Evolutionary conservation across 2,888 invertebrate genomes (phyloP), one percentile per base, ranked within the genome.

Genomic region (Abrostola tripartita): DNA sequence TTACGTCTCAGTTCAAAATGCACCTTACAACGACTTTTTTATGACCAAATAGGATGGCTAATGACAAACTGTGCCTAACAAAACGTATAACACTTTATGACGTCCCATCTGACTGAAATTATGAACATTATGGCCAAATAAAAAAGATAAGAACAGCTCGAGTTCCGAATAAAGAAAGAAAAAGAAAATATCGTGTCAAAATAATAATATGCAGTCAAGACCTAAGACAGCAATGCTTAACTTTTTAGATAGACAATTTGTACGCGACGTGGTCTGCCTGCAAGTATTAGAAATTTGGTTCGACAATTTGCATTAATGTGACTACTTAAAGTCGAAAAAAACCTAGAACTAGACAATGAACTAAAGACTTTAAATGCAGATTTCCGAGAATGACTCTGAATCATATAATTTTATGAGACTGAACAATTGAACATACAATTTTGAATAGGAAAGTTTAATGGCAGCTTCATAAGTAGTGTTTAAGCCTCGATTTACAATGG

Each of bases 191-290:
- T 60, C n/a, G 65, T 38, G 44, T 24, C 12, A 40, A 5, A 40
- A 10, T 1, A 40, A 40, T 1, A 40, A 7, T 40, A 40, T 7
- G 10, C 5, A 47, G 5, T 57, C 38, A n/a, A 35, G 52, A 10
- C 37, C 61, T 52, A 64, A 11, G 37, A 44, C 14, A 51, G 52
- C 12, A 53, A 42, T 68, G 56, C 65, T 44, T 36, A 14, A 37
- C 60, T 52, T 60, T 12, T 36, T 55, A 65, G 55, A 50, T 63
- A 71, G 55, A 65, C 14, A 65, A 63, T 67, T 73, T 50, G 37
- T 65, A 37, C 42, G 56, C 9, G 60, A 76, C 78, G 79, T 71
- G 74, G 60, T 65, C 69, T 76, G 78, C 67, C 35, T 79, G 41
- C 59, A 53, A 59, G 74, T 78, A 50, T 44, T 40, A 36, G 9